Evolutionary conservation across 2,888 invertebrate species (phyloP).

Genomic region (Drosophila formosana): DNA sequence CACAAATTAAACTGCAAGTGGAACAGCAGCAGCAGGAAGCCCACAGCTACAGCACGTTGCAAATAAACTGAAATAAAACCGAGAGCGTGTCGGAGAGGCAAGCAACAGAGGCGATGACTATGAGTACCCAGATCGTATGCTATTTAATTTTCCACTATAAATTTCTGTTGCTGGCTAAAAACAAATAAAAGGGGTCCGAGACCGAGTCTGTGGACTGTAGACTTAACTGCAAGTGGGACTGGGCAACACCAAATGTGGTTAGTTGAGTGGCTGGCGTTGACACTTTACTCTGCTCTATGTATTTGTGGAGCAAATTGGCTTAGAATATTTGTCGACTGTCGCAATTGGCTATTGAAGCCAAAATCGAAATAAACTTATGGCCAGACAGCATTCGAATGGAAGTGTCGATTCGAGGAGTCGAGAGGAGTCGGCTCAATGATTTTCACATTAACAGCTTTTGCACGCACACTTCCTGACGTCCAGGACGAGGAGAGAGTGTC

Average conservation of each 20-base stretch:
- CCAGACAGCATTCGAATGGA: slow-evolving; percentile 4
- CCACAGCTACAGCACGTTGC: slow-evolving; percentile 25
- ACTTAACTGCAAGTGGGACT: slow-evolving; percentile 32
- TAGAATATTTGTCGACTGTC: slow-evolving; percentile 40
- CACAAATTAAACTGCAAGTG: slow-evolving; percentile 79
- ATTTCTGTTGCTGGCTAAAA: slow-evolving; percentile 59
- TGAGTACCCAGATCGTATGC: slow-evolving; percentile 41
- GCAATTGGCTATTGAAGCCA: slow-evolving; percentile 46
- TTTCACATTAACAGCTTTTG: slow-evolving; percentile 65
- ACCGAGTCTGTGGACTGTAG: not conserved
- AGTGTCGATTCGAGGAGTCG: slow-evolving; percentile 26
- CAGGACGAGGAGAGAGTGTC: not conserved
- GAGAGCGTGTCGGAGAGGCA: not conserved
- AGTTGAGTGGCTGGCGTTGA: slow-evolving; percentile 39
- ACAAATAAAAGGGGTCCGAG: slow-evolving; percentile 47
- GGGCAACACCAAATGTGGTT: slow-evolving; percentile 60
- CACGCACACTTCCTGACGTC: slow-evolving; percentile 44
- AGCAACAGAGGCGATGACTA: not conserved
- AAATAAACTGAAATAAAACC: slow-evolving; percentile 59
- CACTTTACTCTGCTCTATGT: not conserved
- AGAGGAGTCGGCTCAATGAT: slow-evolving; percentile 41
- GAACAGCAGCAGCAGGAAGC: slow-evolving; percentile 25
- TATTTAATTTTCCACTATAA: slow-evolving; percentile 75
- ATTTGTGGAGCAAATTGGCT: slow-evolving; percentile 65
- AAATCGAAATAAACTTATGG: slow-evolving; percentile 34